These are phyloP conservation scores for Clavelina lepadiformis DNA, from an alignment of 23 tunicate genomes.

Conservation along the genomic window DNA sequence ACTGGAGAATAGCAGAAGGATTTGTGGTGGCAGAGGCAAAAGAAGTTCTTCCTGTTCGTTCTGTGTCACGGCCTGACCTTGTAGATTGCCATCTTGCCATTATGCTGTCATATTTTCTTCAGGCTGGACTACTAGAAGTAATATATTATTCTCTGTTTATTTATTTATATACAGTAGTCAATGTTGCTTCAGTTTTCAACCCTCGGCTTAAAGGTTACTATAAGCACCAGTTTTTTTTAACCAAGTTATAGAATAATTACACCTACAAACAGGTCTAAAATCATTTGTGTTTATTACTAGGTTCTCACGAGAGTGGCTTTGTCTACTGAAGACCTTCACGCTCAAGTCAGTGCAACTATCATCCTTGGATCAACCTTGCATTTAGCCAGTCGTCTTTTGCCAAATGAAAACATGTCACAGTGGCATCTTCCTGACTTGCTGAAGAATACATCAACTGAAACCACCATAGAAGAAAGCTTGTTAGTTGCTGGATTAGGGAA, in stretches of 20 bases:
- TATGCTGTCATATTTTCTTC: constrained; percentile 51
- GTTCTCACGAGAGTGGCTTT: constrained; percentile 31
- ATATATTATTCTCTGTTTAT: neutral
- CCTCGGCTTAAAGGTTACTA: neutral
- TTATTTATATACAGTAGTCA: too few species aligned
- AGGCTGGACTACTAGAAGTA: constrained; percentile 49
- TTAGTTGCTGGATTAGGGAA: constrained; percentile 6
- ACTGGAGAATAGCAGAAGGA: constrained; percentile 60
- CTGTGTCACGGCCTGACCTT: constrained; percentile 60
- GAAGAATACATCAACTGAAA: neutral
- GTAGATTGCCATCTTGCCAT: constrained; percentile 71
- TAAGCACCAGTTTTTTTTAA: neutral
- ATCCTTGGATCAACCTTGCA: constrained; percentile 46
- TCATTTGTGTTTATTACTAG: constrained; percentile 6
- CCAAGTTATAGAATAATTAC: neutral
- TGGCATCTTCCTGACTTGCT: constrained; percentile 30
- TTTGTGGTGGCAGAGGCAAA: constrained; percentile 85
- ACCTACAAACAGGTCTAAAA: neutral
- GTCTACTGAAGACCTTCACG: constrained; percentile 23
- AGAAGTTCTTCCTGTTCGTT: constrained; percentile 29
- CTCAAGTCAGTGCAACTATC: constrained; percentile 38
- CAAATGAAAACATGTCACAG: constrained; percentile 16
- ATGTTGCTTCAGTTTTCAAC: constrained; percentile 1
- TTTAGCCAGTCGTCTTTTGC: constrained; percentile 30
- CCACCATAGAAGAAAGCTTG: constrained; percentile 26